phyloP scores from a whole-genome alignment of 1,140 invertebrate species.

The Aphaenogaster ashmeadi region DNA sequence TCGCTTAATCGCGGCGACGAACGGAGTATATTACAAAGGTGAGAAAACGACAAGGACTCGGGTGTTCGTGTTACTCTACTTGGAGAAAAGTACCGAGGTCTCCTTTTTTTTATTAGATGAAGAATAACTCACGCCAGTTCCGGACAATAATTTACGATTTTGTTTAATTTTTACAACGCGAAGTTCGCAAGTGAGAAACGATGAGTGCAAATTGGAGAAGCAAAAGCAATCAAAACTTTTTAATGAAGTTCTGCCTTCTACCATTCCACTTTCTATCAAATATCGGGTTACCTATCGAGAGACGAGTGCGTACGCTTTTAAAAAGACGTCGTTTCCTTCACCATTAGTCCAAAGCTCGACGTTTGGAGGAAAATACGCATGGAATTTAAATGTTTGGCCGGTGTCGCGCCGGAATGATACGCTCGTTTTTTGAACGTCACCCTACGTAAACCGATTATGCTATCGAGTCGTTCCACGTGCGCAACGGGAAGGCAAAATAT shows the following conservation, averaged over 20 bases:
- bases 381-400: slow-evolving; percentile 71
- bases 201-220: slow-evolving; percentile 41
- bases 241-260: not conserved
- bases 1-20: slow-evolving; percentile 55
- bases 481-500: slow-evolving; percentile 47
- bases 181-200: slow-evolving; percentile 4
- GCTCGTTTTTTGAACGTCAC: slow-evolving; percentile 66
- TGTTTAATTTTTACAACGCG: slow-evolving; percentile 19
- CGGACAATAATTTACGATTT: slow-evolving; percentile 9
- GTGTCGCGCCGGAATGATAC: slow-evolving; percentile 69
- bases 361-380: slow-evolving; percentile 11
- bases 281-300: slow-evolving; percentile 11
- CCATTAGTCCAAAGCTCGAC: slow-evolving; percentile 11
- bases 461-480: slow-evolving; percentile 69
- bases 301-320: not conserved
- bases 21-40: slow-evolving; percentile 72
- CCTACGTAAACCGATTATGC: slow-evolving; percentile 75
- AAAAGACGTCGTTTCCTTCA: not conserved
- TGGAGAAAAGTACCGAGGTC: slow-evolving; percentile 58
- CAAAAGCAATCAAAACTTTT: slow-evolving; percentile 52
- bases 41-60: slow-evolving; percentile 61
- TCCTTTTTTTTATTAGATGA: not conserved
- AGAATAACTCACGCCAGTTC: not conserved
- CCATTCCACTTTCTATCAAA: not conserved
- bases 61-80: slow-evolving; percentile 30